Conservation (phyloP, 2,797 vertebrate species). For the Champsocephalus esox region DNA sequence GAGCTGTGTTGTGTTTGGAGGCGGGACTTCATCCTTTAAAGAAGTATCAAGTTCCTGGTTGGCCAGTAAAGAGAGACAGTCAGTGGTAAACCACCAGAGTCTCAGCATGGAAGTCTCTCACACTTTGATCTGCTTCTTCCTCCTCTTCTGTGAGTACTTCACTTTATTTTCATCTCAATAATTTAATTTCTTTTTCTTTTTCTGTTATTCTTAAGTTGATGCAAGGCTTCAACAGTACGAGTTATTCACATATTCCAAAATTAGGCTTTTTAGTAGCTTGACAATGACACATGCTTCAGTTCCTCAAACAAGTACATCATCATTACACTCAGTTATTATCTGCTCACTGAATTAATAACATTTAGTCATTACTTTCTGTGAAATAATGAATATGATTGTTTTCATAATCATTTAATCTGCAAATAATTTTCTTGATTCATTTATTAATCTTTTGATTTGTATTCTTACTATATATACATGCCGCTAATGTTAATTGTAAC, state of each 20-base stretch:
- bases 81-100: background rate
- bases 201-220: background rate
- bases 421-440: too few relatives aligned
- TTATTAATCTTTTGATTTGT: too few relatives aligned
- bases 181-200: background rate
- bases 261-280: too few relatives aligned
- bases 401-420: too few relatives aligned
- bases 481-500: too few relatives aligned
- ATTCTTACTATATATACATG: too few relatives aligned
- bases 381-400: too few relatives aligned
- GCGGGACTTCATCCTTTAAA: constrained; percentile 4
- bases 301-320: background rate
- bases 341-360: background rate
- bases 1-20: background rate
- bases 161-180: background rate
- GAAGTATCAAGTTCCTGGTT: constrained; percentile 13
- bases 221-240: too few relatives aligned
- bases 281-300: background rate
- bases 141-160: constrained; percentile 36
- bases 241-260: too few relatives aligned
- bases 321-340: background rate
- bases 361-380: too few relatives aligned
- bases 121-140: constrained; percentile 21
- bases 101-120: constrained; percentile 6
- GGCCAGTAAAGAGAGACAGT: background rate